Evolutionary conservation across 2,797 vertebrate species (phyloP).

Genomic region (Emys orbicularis): DNA sequence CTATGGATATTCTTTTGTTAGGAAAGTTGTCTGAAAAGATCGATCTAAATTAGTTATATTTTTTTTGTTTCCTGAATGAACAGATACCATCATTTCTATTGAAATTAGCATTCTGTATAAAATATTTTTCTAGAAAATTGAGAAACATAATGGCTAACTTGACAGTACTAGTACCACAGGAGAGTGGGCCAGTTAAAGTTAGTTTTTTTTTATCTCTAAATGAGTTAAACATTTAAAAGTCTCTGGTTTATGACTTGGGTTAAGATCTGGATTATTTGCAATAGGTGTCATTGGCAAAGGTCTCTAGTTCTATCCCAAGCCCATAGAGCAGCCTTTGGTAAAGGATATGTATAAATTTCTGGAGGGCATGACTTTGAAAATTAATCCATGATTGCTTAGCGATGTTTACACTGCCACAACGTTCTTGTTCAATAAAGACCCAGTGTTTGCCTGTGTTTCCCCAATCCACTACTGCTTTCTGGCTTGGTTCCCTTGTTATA

Average conservation of each 20-base stretch:
- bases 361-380: neutral
- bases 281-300: neutral
- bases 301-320: neutral
- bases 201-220: neutral
- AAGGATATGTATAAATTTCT: neutral
- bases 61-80: neutral
- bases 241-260: neutral
- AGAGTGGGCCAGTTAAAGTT: neutral
- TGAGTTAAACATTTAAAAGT: neutral
- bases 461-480: neutral
- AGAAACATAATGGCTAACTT: neutral
- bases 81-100: neutral
- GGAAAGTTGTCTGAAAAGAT: neutral
- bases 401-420: neutral
- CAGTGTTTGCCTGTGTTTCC: neutral
- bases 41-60: neutral
- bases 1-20: neutral
- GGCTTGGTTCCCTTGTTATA: neutral
- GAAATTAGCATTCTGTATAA: neutral
- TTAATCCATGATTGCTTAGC: neutral
- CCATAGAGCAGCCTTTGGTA: neutral
- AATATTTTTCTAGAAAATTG: neutral
- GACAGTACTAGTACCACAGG: neutral
- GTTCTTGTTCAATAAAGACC: neutral
- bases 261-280: neutral